Evolutionary conservation across 2,113 vertebrate genomes (phyloP), one percentile per base, ranked within the genome.

Genomic region (Syngnathus floridae): DNA sequence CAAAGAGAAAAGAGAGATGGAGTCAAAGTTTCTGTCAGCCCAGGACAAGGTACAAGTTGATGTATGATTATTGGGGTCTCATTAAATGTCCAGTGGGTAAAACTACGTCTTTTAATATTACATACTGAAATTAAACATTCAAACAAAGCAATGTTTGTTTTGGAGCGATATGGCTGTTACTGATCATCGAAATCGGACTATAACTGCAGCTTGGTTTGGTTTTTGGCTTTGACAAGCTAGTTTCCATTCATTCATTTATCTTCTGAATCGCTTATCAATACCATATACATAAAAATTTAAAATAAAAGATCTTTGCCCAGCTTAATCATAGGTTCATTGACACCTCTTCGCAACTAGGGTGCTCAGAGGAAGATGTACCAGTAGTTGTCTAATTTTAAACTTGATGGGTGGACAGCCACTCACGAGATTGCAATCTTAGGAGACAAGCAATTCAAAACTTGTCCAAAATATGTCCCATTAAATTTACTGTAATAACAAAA

Each of bases 1-100:
- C 49, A 91, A 92, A 35, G 95, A 99, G 81, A 96, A 93, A 80
- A 89, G 95, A 65, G 96, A 99, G 36, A 85, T 98, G 84, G 96
- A 98, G 82, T 87, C 88, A 63, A 96, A 95, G 76, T 88, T 99
- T 37, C 74, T 93, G 1, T 79, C 89, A 0, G 91, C 94, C 58
- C 94, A 94, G 0, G 94, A 97, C 74, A 91, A 95, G 94, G 96
- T 98, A 88, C 26, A 16, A 5, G 13, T 56, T 17, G 14, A 56
- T 35, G 21, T 35, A 6, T 56, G 6, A 56, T 31, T 31, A 31
- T 14, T 55, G 22, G 21, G 52, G 54, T 6, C 3, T 56, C 26
- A 35, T 54, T 54, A 22, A 54, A 54, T 16, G 8, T 54, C 54
- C 11, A 16, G 26, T 35, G 26, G 26, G 0, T 16, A 7, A 35